phyloP scores from a whole-genome alignment of 2,797 vertebrate genomes.

The Microctenopoma lineatum region DNA sequence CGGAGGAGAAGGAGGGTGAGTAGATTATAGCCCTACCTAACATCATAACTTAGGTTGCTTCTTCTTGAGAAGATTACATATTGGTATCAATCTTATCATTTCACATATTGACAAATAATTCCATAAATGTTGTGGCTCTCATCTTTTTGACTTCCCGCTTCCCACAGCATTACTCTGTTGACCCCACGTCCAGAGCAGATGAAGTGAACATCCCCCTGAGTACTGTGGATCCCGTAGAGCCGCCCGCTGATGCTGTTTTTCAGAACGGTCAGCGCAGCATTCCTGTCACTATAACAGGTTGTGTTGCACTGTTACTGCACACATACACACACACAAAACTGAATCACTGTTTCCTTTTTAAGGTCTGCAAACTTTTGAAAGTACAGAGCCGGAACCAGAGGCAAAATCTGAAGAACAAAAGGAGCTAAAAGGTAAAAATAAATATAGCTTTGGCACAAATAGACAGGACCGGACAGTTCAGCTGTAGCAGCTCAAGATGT shows the following conservation, averaged over 20 bases:
- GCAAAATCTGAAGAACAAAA: conserved; percentile 33
- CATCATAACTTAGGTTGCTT: neutral
- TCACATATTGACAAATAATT: neutral
- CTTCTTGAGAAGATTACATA: too few relatives aligned
- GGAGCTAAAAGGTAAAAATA: conserved; percentile 64
- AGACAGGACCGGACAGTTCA: neutral
- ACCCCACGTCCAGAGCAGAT: conserved; percentile 64
- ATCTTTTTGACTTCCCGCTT: conserved; percentile 2
- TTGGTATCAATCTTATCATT: neutral
- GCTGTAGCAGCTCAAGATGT: neutral
- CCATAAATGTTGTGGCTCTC: neutral
- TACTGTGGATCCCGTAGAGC: conserved; percentile 43
- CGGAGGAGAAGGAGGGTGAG: conserved; percentile 70
- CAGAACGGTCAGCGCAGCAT: conserved; percentile 68
- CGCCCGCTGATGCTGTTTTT: conserved; percentile 26
- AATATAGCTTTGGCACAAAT: neutral
- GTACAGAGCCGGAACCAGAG: conserved; percentile 28
- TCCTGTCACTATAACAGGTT: neutral
- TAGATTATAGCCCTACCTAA: neutral
- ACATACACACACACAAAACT: neutral
- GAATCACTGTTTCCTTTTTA: neutral
- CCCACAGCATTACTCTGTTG: conserved; percentile 70
- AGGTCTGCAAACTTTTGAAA: conserved; percentile 72
- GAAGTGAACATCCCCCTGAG: conserved; percentile 78
- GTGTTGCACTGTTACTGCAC: neutral